A percentile compares a stretch with the other conserved stretches of the same genome.
phyloP scores from a whole-genome alignment of 92 coral and sea anemone genomes.

The Epizoanthus scotinus region DNA sequence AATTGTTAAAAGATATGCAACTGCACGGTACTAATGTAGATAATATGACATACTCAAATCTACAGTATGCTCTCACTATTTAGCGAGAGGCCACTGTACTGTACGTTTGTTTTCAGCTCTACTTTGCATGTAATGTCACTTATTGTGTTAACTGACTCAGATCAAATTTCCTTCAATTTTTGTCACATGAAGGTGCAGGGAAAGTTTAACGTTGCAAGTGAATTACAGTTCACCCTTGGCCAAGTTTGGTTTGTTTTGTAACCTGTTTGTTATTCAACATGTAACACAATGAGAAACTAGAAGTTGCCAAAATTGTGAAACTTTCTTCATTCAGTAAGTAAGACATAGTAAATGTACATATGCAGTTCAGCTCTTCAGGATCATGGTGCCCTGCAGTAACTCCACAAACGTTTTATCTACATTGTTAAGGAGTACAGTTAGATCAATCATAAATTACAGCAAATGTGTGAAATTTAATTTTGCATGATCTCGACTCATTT shows the following conservation, averaged over 20 bases:
- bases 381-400: neutral
- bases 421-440: neutral
- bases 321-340: slow-evolving; percentile 40
- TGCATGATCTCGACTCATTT: neutral
- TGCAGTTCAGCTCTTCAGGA: neutral
- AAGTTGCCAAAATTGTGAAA: slow-evolving; percentile 23
- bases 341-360: neutral
- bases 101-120: slow-evolving; percentile 5
- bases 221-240: slow-evolving; percentile 68
- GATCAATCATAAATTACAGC: neutral
- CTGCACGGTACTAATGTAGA: no score
- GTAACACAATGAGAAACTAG: slow-evolving; percentile 20
- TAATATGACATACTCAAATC: no score
- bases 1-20: no score
- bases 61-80: no score
- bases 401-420: neutral
- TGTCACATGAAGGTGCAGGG: slow-evolving; percentile 76
- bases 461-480: neutral
- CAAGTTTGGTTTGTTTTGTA: slow-evolving; percentile 91
- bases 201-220: slow-evolving; percentile 70
- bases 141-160: slow-evolving; percentile 49
- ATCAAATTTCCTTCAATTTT: slow-evolving; percentile 74
- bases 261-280: slow-evolving; percentile 30
- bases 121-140: slow-evolving; percentile 17
- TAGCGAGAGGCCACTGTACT: neutral